Conservation (phyloP, 2,888 invertebrate genomes). For the Ochlodes sylvanus region DNA sequence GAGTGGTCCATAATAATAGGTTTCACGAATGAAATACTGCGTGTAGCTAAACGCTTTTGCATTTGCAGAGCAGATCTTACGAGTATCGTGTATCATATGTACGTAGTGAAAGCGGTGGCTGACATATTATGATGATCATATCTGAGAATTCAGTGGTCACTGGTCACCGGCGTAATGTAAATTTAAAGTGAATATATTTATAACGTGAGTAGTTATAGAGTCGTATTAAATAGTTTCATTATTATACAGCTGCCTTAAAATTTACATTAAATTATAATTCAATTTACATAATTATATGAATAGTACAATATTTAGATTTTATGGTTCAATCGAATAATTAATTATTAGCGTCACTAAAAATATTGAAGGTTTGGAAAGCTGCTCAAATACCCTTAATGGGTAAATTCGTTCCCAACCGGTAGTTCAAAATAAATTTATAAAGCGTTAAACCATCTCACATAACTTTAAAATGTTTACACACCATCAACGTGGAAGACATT, state of each 20-base stretch:
- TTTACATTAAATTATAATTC: neutral
- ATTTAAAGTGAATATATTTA: too few species aligned
- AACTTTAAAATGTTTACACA: conserved; percentile 9
- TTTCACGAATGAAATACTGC: conserved; percentile 6
- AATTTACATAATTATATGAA: neutral
- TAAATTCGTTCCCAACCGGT: neutral
- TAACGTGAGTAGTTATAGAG: too few species aligned
- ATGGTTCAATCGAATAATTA: neutral
- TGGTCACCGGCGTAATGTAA: too few species aligned
- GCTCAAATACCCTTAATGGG: neutral
- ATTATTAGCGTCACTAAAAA: too few species aligned
- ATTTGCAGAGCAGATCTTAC: conserved; percentile 19
- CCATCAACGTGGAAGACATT: conserved; percentile 20
- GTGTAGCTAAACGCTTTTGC: neutral
- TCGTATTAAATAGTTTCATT: neutral
- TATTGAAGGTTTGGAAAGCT: too few species aligned
- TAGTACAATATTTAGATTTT: neutral
- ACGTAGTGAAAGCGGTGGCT: conserved; percentile 31
- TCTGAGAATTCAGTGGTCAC: neutral
- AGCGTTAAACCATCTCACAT: conserved; percentile 7
- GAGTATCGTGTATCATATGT: conserved; percentile 8
- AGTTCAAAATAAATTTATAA: neutral
- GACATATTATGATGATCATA: conserved; percentile 14
- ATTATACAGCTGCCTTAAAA: neutral
- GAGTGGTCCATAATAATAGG: neutral